Conservation (phyloP, 2,113 vertebrate species). For the Okapia johnstoni region DNA sequence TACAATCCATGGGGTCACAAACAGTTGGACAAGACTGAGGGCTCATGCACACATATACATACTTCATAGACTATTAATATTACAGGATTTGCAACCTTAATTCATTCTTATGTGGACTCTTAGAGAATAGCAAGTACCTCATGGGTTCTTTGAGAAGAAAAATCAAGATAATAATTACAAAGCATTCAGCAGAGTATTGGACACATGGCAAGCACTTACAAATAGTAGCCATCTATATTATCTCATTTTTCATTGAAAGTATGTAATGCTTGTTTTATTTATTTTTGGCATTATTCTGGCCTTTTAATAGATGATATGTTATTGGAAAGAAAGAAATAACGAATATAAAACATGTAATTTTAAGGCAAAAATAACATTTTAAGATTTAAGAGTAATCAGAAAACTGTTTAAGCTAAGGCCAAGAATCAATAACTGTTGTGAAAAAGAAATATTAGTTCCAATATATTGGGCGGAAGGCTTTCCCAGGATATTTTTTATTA, state of each 20-base stretch:
- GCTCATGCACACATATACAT: not conserved
- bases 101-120: not conserved
- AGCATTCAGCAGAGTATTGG: not conserved
- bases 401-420: not conserved
- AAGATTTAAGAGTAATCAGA: not conserved
- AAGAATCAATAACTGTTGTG: not conserved
- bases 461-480: not conserved
- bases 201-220: not conserved
- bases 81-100: not conserved
- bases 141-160: not conserved
- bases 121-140: not conserved
- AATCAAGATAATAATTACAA: not conserved
- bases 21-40: not conserved
- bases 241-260: not conserved
- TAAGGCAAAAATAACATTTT: not conserved
- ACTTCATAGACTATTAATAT: not conserved
- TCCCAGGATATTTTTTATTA: not conserved
- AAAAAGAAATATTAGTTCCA: not conserved
- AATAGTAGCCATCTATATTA: not conserved
- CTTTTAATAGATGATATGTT: not conserved
- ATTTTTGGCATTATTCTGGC: not conserved
- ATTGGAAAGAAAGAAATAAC: not conserved
- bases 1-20: not conserved
- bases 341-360: not conserved
- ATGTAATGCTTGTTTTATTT: not conserved